These are phyloP conservation scores for Clitarchus hookeri DNA, from an alignment of 2,888 invertebrate species.

Conservation along the genomic window DNA sequence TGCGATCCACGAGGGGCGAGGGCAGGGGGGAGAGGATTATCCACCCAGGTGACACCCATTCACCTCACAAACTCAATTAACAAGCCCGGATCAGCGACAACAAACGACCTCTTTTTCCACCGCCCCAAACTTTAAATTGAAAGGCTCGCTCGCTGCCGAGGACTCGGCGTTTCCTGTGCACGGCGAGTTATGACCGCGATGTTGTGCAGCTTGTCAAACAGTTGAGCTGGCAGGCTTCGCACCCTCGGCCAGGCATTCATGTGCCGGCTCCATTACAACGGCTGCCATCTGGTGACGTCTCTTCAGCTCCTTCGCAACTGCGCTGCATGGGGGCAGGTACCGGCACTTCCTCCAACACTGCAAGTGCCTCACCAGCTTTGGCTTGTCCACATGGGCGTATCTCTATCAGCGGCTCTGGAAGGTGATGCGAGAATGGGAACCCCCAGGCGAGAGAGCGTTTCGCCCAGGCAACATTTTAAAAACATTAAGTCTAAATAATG, in stretches of 20 bases:
- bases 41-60: not conserved
- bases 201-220: not conserved
- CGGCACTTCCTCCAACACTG: no score
- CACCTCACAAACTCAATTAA: constrained; percentile 14
- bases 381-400: no score
- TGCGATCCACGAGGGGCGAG: not conserved
- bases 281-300: not conserved
- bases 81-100: constrained; percentile 14
- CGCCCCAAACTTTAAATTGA: not conserved
- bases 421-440: no score
- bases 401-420: no score
- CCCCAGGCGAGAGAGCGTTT: no score
- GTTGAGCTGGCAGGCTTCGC: not conserved
- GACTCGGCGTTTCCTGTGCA: not conserved
- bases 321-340: not conserved
- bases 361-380: no score
- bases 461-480: no score
- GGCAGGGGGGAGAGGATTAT: not conserved
- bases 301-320: not conserved
- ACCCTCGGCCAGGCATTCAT: not conserved
- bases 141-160: not conserved
- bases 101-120: not conserved
- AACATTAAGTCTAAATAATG: no score
- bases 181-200: not conserved
- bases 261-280: not conserved